Percentiles rank a stretch among this genome's conserved stretches.
These are phyloP conservation scores for Hyaena hyaena DNA, from an alignment of 2,113 vertebrate species.

Conservation along the genomic window DNA sequence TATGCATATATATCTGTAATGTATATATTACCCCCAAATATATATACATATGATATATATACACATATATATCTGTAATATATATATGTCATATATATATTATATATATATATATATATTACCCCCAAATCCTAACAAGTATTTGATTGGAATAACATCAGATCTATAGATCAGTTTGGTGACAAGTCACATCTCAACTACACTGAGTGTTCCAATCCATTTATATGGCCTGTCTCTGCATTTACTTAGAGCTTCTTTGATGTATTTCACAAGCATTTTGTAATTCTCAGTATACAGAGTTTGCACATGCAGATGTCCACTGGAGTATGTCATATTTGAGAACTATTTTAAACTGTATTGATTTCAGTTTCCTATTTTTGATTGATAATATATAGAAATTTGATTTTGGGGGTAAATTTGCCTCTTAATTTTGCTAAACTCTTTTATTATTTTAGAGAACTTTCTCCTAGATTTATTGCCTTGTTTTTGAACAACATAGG, in stretches of 20 bases:
- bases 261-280: neutral
- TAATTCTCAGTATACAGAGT: neutral
- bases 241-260: neutral
- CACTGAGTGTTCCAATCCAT: neutral
- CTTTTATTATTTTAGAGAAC: neutral
- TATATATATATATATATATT: neutral
- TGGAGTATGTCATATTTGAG: neutral
- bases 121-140: neutral
- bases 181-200: neutral
- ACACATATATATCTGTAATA: too few relatives aligned
- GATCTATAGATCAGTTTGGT: neutral
- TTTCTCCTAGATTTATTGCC: neutral
- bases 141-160: neutral
- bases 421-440: neutral
- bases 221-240: neutral
- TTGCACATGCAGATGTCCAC: neutral
- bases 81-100: too few relatives aligned
- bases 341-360: neutral
- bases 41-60: neutral
- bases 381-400: neutral
- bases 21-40: neutral
- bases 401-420: neutral
- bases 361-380: neutral
- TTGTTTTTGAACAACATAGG: neutral
- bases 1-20: too few relatives aligned